Base-by-base conservation (phyloP, 2,797 vertebrate genomes). In the Thripadectes ignobilis region DNA sequence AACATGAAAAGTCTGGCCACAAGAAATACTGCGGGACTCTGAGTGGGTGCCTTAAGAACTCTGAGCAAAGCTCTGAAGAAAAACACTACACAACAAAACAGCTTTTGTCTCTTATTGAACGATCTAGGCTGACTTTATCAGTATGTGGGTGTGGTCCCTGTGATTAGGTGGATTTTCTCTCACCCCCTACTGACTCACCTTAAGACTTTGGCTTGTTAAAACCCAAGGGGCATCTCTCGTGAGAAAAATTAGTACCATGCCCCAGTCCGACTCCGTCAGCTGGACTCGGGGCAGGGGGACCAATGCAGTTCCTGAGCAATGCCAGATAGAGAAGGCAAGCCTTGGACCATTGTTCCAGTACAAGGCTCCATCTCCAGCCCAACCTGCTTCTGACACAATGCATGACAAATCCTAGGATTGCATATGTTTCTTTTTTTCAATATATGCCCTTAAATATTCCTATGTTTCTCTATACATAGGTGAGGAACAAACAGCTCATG, bases 251-350 rank as follows among this genome's bases (percentile, higher is more conserved):
- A n/a, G 5, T 23, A 4, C 8, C 30, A 14, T 0, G 2, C 11
- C 3, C 3, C 1, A 3, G 22, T 27, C 30, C 1, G 1, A 34
- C 2, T 5, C 34, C 34, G 59, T 26, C 68, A 43, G 22, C 26
- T 23, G 23, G 34, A 14, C 30, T 67, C 13, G 2, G 36, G 36
- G 30, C 39, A 26, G 29, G 2, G 29, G 29, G 29, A 39, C 8
- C 23, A 49, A 32, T 1, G n/a, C 2, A 4, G 12, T 6, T 78
- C 36, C 34, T 17, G 34, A 43, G n/a, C 46, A 45, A 22, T 4
- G 26, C 14, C 3, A 5, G 32, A 16, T 32, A 36, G 26, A 51
- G 57, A 32, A 73, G 38, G 7, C 55, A 65, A 72, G 24, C 21
- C 30, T 61, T 16, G 24, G 7, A 36, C 34, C 36, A 6, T 8